Evolutionary conservation across 1,140 invertebrate genomes (phyloP), one percentile per base, ranked within the genome.

Genomic region (Drosophila asahinai): DNA sequence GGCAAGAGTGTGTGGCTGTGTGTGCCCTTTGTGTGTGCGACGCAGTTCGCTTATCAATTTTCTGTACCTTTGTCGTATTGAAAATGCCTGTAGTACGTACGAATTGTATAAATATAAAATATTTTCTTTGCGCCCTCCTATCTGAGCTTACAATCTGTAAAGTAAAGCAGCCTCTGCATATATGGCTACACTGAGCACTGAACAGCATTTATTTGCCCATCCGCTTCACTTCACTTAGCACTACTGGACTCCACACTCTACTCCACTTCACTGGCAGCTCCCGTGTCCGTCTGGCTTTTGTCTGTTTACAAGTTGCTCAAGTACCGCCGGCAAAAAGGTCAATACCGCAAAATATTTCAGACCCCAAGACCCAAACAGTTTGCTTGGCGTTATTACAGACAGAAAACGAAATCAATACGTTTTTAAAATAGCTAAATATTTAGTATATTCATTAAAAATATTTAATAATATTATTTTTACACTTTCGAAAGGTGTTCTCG

Each of bases 1-100:
- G 36, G 63, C 52, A 36, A 36, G 12, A 38, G 33, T 54, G n/a
- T 62, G 22, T 3, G 33, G 9, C 8, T 33, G 30, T 33, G 30
- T 33, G 7, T 36, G 74, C 45, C 64, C 54, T 67, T 64, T 64
- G 59, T 68, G 45, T 67, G 54, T 54, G 51, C 45, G 51, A 49
- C 68, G 33, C 58, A 57, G 63, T 49, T 66, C 22, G 33, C 84
- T 89, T 87, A 89, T 87, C 83, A 87, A 75, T 78, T 75, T 43
- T 60, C 74, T 74, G 51, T 86, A 64, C 59, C 54, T 72, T 77
- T 74, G 54, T 60, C 19, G 51, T 68, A 79, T 79, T 78, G 72
- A 76, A 76, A 76, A 76, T 65, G 54, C 22, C 14, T 76, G 43
- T 51, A 59, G 22, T 65, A 54, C 25, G 47, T 62, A 54, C 19